Evolutionary conservation across 2,113 vertebrate species (phyloP).

Genomic region (Ciconia stormi): DNA sequence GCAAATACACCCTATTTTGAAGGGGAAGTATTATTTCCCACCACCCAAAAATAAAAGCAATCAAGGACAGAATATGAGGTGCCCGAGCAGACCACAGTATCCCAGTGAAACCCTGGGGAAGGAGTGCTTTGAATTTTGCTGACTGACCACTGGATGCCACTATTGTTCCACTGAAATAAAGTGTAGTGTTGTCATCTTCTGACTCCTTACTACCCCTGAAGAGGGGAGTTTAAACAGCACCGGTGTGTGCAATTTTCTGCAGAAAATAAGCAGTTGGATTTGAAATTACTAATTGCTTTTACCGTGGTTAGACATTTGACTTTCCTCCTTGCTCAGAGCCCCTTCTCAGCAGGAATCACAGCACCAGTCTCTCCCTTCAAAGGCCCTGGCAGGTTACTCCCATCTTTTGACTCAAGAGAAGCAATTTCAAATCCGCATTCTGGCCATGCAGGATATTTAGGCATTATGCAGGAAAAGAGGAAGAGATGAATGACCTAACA

Average conservation of each 20-base stretch:
- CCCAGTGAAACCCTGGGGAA: not conserved
- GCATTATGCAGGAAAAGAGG: not conserved
- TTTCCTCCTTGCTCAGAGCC: not conserved
- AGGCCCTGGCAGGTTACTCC: not conserved
- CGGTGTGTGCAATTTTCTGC: not conserved
- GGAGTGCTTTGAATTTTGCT: not conserved
- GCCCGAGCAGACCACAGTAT: not conserved
- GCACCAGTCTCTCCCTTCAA: not conserved
- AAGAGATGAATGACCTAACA: not conserved
- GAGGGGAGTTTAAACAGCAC: not conserved
- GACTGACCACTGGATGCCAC: constrained; percentile 65
- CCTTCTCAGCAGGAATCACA: not conserved
- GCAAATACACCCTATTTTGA: not conserved
- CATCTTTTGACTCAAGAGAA: not conserved
- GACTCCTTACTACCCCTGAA: not conserved
- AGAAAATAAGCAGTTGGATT: not conserved
- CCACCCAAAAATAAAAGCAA: accelerated
- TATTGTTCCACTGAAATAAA: constrained; percentile 45
- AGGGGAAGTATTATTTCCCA: not conserved
- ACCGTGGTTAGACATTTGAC: not conserved
- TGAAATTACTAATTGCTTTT: not conserved
- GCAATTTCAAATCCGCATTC: not conserved
- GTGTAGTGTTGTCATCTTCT: not conserved
- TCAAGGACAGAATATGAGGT: not conserved
- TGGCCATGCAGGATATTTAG: not conserved